A percentile compares a stretch with the other conserved stretches of the same genome.
These are phyloP conservation scores for Dysmachus trigonus DNA, from an alignment of 2,888 invertebrate species.

Conservation along the genomic window DNA sequence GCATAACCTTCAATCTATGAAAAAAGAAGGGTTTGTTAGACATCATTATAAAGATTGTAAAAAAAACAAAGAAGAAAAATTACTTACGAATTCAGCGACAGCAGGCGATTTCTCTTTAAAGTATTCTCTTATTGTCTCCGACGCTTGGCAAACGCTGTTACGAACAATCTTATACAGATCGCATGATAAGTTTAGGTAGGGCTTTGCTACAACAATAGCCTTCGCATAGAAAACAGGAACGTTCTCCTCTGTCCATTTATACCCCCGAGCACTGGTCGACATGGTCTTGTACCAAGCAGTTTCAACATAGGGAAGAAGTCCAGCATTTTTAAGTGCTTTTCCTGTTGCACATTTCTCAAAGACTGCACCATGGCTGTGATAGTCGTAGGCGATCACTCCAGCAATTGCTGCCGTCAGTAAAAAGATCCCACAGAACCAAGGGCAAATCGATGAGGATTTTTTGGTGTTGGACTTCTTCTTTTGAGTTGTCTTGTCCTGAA, in stretches of 20 bases:
- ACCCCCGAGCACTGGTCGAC: conserved; percentile 70
- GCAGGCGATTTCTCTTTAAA: conserved; percentile 67
- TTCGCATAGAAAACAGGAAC: conserved; percentile 74
- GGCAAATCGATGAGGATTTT: conserved; percentile 67
- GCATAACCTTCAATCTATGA: conserved; percentile 75
- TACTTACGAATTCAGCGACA: conserved; percentile 68
- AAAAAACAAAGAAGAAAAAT: no score
- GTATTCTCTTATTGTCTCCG: conserved; percentile 66
- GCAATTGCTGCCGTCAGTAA: conserved; percentile 70
- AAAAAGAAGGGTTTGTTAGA: conserved; percentile 47
- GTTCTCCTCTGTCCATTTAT: conserved; percentile 74
- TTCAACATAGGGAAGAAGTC: conserved; percentile 72
- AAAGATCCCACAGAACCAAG: conserved; percentile 74
- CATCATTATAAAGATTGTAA: not conserved
- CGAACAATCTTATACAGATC: conserved; percentile 68
- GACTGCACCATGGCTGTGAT: conserved; percentile 71
- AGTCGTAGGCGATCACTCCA: conserved; percentile 73
- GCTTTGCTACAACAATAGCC: conserved; percentile 63
- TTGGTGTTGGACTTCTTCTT: conserved; percentile 57
- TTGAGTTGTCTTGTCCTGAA: conserved; percentile 44
- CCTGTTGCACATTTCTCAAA: conserved; percentile 77
- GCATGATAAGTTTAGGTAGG: conserved; percentile 70
- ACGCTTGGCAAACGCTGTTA: conserved; percentile 67
- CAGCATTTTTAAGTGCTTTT: conserved; percentile 72
- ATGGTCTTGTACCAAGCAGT: conserved; percentile 71